Percentiles rank a stretch among this genome's conserved stretches.
Conservation (phyloP, 1,140 invertebrate genomes). For the Psix sp. region DNA sequence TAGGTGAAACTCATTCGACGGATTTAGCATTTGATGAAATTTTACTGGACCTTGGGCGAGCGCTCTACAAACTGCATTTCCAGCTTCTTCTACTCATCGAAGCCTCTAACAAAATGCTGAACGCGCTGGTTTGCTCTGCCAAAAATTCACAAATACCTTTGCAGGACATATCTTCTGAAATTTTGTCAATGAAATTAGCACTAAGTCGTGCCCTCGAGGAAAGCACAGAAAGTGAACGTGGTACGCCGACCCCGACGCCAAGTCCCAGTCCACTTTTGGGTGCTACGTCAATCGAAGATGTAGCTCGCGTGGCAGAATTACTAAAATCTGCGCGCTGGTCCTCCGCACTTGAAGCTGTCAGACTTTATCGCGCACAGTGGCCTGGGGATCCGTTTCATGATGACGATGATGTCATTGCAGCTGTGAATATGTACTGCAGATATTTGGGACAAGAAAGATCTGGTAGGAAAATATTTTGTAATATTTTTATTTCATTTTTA, state of each 20-base stretch:
- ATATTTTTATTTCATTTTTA: not conserved
- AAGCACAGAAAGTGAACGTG: slow-evolving; percentile 79
- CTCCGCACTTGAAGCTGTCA: slow-evolving; percentile 81
- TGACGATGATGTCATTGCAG: slow-evolving; percentile 81
- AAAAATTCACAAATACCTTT: slow-evolving; percentile 77
- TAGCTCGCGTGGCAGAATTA: slow-evolving; percentile 80
- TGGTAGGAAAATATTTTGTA: slow-evolving; percentile 71
- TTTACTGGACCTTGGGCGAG: slow-evolving; percentile 85
- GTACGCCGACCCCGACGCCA: slow-evolving; percentile 78
- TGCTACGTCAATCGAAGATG: slow-evolving; percentile 75
- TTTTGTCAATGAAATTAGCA: slow-evolving; percentile 76
- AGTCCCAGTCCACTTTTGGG: slow-evolving; percentile 72
- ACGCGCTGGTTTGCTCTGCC: slow-evolving; percentile 79
- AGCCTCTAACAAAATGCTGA: slow-evolving; percentile 92
- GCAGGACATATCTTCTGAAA: slow-evolving; percentile 79
- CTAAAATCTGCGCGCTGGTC: slow-evolving; percentile 82
- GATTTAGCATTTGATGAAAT: slow-evolving; percentile 80
- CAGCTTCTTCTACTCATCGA: slow-evolving; percentile 94
- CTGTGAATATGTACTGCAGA: slow-evolving; percentile 84
- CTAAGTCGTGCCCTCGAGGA: slow-evolving; percentile 78
- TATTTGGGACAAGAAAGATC: slow-evolving; percentile 82
- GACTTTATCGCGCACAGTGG: slow-evolving; percentile 81
- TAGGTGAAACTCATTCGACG: slow-evolving; percentile 80
- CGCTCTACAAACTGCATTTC: slow-evolving; percentile 95
- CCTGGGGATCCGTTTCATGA: slow-evolving; percentile 79